These are phyloP conservation scores for Enteromius anoplus DNA, from an alignment of 2,797 vertebrate genomes.

Conservation along the genomic window DNA sequence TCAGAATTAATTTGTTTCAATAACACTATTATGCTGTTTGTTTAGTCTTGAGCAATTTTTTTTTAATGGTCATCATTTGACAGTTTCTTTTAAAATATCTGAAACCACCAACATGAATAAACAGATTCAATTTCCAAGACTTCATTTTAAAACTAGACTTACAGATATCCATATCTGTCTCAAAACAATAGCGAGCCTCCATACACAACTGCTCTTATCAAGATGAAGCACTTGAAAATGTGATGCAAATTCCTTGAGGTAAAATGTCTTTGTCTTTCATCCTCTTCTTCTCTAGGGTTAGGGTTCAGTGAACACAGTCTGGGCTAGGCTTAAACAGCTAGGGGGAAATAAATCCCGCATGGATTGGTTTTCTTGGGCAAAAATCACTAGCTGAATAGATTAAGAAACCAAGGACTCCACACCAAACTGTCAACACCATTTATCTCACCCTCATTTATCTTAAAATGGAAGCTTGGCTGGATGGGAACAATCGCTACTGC, in stretches of 20 bases:
- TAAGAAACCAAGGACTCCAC: conserved; percentile 34
- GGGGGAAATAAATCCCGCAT: conserved; percentile 36
- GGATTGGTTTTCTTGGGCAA: conserved; percentile 16
- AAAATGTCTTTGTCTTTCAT: conserved; percentile 6
- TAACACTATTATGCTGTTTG: background rate
- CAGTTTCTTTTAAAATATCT: background rate
- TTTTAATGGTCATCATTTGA: background rate
- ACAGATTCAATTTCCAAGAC: background rate
- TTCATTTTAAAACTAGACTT: background rate
- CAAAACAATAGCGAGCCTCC: background rate
- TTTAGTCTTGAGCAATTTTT: background rate
- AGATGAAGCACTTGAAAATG: background rate
- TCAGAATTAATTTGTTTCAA: no score
- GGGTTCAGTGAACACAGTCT: conserved; percentile 30
- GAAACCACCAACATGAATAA: background rate
- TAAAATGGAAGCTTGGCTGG: background rate
- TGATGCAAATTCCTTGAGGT: background rate
- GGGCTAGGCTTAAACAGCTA: conserved; percentile 52
- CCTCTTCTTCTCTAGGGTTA: conserved; percentile 45
- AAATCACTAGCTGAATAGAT: conserved; percentile 23
- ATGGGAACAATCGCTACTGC: conserved; percentile 16
- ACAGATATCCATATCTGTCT: background rate
- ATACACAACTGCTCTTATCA: background rate
- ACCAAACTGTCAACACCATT: conserved; percentile 11
- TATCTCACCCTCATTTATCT: conserved; percentile 21